phyloP scores from a whole-genome alignment of 2,113 vertebrate genomes.

The Amblyornis subalaris region DNA sequence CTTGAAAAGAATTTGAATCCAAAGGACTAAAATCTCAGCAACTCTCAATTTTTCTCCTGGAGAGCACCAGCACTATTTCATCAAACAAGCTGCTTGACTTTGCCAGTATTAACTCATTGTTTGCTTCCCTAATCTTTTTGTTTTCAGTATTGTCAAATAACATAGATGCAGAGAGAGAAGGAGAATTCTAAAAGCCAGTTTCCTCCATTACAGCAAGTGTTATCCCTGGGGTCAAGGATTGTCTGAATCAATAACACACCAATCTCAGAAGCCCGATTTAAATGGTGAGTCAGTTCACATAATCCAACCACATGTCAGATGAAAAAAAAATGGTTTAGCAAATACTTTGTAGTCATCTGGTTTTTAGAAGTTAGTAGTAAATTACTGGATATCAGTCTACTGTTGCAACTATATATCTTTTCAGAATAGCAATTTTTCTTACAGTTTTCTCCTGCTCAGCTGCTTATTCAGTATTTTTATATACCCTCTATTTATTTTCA shows the following conservation, averaged over 20 bases:
- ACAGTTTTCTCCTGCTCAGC: slow-evolving; percentile 15
- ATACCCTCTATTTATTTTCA: slow-evolving; percentile 63
- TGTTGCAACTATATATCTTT: slow-evolving; percentile 32
- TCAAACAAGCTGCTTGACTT: background rate
- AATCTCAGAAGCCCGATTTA: slow-evolving; percentile 50
- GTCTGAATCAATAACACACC: slow-evolving; percentile 60
- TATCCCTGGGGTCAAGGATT: slow-evolving; percentile 58
- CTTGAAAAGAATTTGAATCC: background rate
- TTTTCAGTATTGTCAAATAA: slow-evolving; percentile 52
- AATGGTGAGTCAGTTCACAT: slow-evolving; percentile 58
- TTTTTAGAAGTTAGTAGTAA: slow-evolving; percentile 58
- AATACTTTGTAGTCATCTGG: slow-evolving; percentile 31
- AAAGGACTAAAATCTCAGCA: background rate
- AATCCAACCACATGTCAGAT: slow-evolving; percentile 57
- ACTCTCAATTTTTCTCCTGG: background rate
- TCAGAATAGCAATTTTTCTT: slow-evolving; percentile 35
- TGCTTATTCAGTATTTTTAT: slow-evolving; percentile 62
- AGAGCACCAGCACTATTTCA: background rate
- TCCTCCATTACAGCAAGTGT: slow-evolving; percentile 30
- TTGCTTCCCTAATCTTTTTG: slow-evolving; percentile 45
- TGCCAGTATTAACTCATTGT: slow-evolving; percentile 26
- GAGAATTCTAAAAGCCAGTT: slow-evolving; percentile 36
- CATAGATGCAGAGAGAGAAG: slow-evolving; percentile 20
- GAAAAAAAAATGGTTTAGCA: slow-evolving; percentile 55
- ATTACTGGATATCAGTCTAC: slow-evolving; percentile 43